Evolutionary conservation across 2,888 invertebrate genomes (phyloP).

Genomic region (Notocelia uddmanniana): DNA sequence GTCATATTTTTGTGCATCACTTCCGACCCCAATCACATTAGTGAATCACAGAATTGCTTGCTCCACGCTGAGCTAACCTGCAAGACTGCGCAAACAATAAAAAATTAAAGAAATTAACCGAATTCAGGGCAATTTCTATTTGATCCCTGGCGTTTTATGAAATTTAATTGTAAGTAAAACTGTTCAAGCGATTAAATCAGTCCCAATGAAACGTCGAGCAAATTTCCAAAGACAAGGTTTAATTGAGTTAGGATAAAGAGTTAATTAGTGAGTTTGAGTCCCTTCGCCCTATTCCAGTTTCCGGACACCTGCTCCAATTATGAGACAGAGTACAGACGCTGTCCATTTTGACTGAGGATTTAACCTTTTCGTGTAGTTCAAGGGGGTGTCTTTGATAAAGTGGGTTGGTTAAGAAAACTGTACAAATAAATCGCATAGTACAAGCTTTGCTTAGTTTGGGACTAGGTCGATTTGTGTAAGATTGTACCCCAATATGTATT

Average conservation of each 20-base stretch:
- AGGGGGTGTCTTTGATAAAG: background rate
- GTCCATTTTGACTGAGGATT: background rate
- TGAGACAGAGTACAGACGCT: background rate
- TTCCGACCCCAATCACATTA: too few species aligned
- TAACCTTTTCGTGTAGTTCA: background rate
- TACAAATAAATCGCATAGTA: too few species aligned
- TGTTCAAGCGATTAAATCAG: slow-evolving; percentile 1
- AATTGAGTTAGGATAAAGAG: slow-evolving; percentile 12
- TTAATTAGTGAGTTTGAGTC: slow-evolving; percentile 11
- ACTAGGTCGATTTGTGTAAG: too few species aligned
- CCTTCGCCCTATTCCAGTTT: background rate
- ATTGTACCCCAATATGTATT: too few species aligned
- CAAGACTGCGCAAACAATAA: too few species aligned
- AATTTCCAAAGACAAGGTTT: slow-evolving; percentile 1
- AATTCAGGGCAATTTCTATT: background rate
- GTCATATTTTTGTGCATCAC: too few species aligned
- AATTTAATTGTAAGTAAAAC: background rate
- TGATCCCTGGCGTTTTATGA: background rate
- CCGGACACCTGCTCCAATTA: slow-evolving; percentile 20
- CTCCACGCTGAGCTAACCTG: too few species aligned
- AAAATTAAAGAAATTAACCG: background rate
- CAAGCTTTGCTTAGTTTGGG: too few species aligned
- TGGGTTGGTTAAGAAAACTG: too few species aligned
- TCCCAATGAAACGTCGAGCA: slow-evolving; percentile 1
- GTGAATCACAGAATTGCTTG: too few species aligned